Percentiles rank a stretch among this genome's conserved stretches.
These are phyloP conservation scores for Myanophis thanlyinensis DNA, from an alignment of 2,113 vertebrate genomes.

Conservation along the genomic window DNA sequence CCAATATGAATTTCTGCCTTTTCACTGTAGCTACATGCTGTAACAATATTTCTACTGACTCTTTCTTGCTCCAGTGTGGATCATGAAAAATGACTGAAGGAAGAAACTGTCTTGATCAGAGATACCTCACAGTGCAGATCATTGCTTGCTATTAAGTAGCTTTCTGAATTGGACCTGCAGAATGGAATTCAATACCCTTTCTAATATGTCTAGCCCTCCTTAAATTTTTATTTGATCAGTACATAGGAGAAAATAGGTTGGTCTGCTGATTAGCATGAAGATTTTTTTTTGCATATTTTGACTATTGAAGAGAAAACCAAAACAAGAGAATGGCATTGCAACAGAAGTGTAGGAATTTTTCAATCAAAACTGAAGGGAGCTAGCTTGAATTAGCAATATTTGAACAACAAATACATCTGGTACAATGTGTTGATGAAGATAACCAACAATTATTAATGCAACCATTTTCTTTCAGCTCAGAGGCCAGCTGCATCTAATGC, in stretches of 20 bases:
- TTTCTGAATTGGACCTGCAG: background rate
- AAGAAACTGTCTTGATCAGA: background rate
- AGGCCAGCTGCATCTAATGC: background rate
- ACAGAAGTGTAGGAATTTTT: background rate
- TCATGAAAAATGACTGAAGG: background rate
- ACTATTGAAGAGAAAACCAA: background rate
- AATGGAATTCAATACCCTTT: background rate
- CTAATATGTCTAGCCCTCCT: background rate
- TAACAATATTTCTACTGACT: background rate
- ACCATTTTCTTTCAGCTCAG: background rate
- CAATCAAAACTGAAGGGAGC: background rate
- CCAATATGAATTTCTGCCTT: background rate
- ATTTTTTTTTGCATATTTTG: background rate
- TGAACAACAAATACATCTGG: background rate
- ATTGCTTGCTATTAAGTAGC: background rate
- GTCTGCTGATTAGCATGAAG: background rate
- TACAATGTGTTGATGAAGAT: background rate
- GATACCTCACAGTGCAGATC: background rate
- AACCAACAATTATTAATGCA: background rate
- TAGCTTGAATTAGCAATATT: background rate
- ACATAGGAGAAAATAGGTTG: background rate
- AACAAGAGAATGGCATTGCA: background rate
- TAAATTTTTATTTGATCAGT: background rate
- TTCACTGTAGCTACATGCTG: background rate
- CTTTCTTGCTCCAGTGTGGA: background rate